These are phyloP conservation scores for Clarias magur DNA, from an alignment of 2,113 vertebrate genomes.

Conservation along the genomic window DNA sequence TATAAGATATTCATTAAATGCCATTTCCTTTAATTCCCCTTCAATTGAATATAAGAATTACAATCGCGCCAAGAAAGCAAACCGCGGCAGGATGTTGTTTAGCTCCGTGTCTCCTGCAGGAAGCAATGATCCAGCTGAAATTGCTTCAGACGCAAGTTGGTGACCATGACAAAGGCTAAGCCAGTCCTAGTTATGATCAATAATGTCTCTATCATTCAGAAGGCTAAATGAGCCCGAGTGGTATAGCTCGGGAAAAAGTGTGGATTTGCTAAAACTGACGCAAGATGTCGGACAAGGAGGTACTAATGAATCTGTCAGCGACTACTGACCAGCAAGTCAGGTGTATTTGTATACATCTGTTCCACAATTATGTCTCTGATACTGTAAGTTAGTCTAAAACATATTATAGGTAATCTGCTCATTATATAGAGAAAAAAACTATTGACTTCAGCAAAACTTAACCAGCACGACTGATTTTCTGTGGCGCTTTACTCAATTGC, in stretches of 20 bases:
- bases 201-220: constrained; percentile 68
- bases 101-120: constrained; percentile 60
- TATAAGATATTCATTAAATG: constrained; percentile 78
- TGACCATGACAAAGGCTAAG: constrained; percentile 68
- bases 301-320: constrained; percentile 36
- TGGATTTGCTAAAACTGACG: not conserved
- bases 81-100: constrained; percentile 67
- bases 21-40: constrained; percentile 77
- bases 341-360: not conserved
- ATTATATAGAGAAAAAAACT: not conserved
- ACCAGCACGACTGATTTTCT: not conserved
- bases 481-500: not conserved
- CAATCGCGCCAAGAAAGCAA: constrained; percentile 57
- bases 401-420: not conserved
- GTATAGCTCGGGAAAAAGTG: not conserved
- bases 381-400: not conserved
- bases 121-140: constrained; percentile 75
- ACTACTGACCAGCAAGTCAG: not conserved
- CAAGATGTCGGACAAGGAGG: constrained; percentile 28
- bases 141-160: constrained; percentile 73
- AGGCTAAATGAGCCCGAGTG: constrained; percentile 1
- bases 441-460: not conserved
- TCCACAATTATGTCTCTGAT: constrained; percentile 10
- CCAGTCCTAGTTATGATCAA: constrained; percentile 69
- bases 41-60: constrained; percentile 74